A percentile compares a stretch with the other conserved stretches of the same genome.
These are phyloP conservation scores for Lonchura striata DNA, from an alignment of 2,113 vertebrate genomes.

Conservation along the genomic window DNA sequence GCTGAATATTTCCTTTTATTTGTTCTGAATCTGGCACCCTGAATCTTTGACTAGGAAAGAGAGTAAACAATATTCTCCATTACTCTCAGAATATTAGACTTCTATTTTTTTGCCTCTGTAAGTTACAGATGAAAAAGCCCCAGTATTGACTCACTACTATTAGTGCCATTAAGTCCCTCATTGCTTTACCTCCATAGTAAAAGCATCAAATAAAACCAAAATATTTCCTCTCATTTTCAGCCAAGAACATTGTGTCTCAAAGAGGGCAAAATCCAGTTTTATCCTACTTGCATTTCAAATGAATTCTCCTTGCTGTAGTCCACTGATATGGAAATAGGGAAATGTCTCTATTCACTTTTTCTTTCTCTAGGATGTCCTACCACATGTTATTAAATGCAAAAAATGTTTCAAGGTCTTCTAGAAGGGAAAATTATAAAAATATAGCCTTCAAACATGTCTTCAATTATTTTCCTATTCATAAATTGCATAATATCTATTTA, in stretches of 20 bases:
- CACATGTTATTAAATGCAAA: background rate
- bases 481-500: background rate
- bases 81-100: background rate
- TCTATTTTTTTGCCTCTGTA: background rate
- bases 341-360: background rate
- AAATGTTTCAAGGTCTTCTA: background rate
- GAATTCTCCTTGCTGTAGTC: background rate
- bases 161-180: background rate
- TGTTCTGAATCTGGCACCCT: background rate
- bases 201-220: background rate
- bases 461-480: background rate
- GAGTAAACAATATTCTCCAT: background rate
- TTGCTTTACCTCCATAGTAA: background rate
- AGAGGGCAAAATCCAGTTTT: background rate
- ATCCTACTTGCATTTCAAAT: background rate
- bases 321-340: background rate
- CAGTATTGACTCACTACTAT: background rate
- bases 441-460: background rate
- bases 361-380: background rate
- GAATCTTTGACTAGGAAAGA: background rate
- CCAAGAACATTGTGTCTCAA: background rate
- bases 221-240: background rate
- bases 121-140: background rate
- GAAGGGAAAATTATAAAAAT: background rate
- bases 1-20: background rate